Evolutionary conservation across 1,140 invertebrate genomes (phyloP).

Genomic region (Papilio xuthus): DNA sequence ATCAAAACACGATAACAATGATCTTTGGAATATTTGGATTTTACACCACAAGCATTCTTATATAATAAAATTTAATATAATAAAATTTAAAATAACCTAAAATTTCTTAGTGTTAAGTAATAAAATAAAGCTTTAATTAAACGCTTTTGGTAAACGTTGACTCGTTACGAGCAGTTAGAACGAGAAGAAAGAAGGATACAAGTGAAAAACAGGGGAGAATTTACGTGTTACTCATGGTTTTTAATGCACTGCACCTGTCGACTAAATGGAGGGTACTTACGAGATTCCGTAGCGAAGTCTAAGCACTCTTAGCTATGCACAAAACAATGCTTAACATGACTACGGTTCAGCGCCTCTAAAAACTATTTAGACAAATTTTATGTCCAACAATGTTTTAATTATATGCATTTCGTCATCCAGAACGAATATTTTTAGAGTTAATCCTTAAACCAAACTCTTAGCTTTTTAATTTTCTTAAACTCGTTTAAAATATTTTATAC

Average conservation of each 20-base stretch:
- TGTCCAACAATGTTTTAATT: constrained; percentile 17
- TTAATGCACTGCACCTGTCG: constrained; percentile 26
- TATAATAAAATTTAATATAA: background rate
- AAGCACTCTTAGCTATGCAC: constrained; percentile 21
- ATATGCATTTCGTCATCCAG: background rate
- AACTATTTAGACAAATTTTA: constrained; percentile 21
- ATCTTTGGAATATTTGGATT: background rate
- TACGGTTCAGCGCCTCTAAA: constrained; percentile 23
- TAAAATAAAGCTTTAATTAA: background rate
- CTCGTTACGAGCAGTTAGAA: constrained; percentile 8
- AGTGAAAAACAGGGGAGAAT: constrained; percentile 12
- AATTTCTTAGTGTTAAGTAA: background rate
- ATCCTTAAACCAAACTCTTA: background rate
- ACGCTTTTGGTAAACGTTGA: constrained; percentile 3
- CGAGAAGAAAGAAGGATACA: background rate
- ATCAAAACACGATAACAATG: too few relatives aligned
- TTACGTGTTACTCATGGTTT: constrained; percentile 1
- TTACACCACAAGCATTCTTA: too few relatives aligned
- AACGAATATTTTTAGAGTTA: background rate
- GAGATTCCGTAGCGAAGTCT: constrained; percentile 23
- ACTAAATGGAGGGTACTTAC: constrained; percentile 9
- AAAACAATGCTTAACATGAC: constrained; percentile 19
- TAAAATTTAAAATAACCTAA: background rate
- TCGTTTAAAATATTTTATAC: background rate
- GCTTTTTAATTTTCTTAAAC: constrained; percentile 9